Evolutionary conservation across 2,113 vertebrate genomes (phyloP).

Genomic region (Podarcis cretensis): DNA sequence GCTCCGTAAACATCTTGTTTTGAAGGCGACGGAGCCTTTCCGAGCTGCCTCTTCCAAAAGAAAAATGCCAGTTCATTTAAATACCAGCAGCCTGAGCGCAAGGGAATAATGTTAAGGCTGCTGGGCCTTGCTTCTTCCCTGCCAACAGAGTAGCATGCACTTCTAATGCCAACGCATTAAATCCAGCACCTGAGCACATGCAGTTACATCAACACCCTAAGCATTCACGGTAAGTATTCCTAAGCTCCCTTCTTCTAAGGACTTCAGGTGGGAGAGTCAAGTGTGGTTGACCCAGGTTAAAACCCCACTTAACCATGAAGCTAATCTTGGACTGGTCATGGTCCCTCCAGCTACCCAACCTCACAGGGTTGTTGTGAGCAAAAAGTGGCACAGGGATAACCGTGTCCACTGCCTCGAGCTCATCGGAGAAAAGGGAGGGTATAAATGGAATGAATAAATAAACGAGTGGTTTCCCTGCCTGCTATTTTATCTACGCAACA

Average conservation of each 20-base stretch:
- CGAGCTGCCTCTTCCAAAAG: constrained; percentile 9
- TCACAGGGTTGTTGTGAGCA: no score
- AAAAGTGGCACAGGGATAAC: not conserved
- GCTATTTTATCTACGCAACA: not conserved
- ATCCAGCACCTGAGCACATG: not conserved
- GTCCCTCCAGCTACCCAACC: no score
- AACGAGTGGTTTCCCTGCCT: not conserved
- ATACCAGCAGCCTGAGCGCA: not conserved
- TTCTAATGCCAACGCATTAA: not conserved
- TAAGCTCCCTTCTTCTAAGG: not conserved
- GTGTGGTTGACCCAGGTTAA: no score
- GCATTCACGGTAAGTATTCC: no score
- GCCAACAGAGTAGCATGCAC: not conserved
- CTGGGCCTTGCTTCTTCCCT: not conserved
- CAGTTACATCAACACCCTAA: not conserved
- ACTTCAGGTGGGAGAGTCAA: no score
- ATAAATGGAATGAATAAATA: no score
- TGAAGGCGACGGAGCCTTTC: not conserved
- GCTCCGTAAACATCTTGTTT: constrained; percentile 67
- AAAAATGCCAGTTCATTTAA: not conserved
- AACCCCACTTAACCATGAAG: no score
- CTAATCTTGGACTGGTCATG: no score
- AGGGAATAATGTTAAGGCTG: not conserved
- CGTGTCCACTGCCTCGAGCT: not conserved
- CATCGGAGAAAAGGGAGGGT: no score